Evolutionary conservation across 2,797 vertebrate species (phyloP), one percentile per base, ranked within the genome.

Genomic region (Acestrorhynchus altus): DNA sequence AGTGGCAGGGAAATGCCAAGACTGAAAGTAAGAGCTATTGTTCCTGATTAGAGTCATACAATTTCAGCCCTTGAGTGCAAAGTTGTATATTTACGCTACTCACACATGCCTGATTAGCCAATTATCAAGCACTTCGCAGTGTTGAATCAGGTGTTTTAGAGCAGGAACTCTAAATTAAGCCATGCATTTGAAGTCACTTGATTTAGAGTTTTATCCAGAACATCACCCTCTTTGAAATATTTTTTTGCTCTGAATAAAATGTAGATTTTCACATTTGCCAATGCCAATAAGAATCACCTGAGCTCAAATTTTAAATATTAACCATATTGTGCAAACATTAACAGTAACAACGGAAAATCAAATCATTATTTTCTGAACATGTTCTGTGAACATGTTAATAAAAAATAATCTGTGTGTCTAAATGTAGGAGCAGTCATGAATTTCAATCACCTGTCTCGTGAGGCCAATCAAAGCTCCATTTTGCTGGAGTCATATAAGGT

Each of bases 381-480:
- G n/a, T 31, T 42, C 18, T 18, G 8, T 5, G 15, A 26, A 28
- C 1, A 11, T 39, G 57, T 18, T 20, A 4, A 26, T 60, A 61
- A 26, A 16, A 12, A 24, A 16, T 26, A 11, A 7, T 26, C 12
- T 46, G 44, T 44, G 20, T 1, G 22, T 47, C 64, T 13, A 46
- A 24, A n/a, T 26, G 63, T 46, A 11, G 4, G 42, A 22, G 20
- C 60, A 67, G 44, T 67, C 24, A 40, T 61, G 15, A 52, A 56
- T 72, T 72, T 65, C 12, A 16, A 13, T 56, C 22, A 16, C 4
- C 24, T 57, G 35, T 5, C 40, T 51, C 12, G 16, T 31, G 22
- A 2, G 20, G 46, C 64, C 26, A 60, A 79, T 68, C 16, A 79
- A 20, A 57, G 57, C 31, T 72, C 26, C 54, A 35, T 63, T 68